These are phyloP conservation scores for Torymus texanus DNA, from an alignment of 2,888 invertebrate genomes.

Conservation along the genomic window DNA sequence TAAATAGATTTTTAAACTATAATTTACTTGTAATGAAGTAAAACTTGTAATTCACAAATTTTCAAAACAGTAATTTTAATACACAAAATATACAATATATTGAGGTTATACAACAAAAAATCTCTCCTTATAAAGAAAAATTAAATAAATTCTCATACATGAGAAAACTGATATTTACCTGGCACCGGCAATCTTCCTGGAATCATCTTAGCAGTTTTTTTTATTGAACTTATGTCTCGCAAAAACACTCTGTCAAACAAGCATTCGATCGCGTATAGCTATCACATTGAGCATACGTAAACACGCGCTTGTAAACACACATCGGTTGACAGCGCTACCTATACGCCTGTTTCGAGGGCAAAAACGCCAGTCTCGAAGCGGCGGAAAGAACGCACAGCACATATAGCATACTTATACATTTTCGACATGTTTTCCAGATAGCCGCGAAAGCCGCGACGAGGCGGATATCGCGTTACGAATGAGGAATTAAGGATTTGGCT, in stretches of 20 bases:
- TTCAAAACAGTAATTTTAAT: too few relatives aligned
- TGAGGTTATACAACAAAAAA: conserved; percentile 23
- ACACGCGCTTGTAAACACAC: conserved; percentile 25
- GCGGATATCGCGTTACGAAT: conserved; percentile 24
- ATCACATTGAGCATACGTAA: background rate
- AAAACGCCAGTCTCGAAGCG: too few relatives aligned
- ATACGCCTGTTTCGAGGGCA: too few relatives aligned
- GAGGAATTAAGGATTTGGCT: background rate
- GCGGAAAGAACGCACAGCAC: background rate
- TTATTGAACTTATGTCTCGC: background rate
- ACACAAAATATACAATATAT: background rate
- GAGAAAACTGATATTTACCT: conserved; percentile 59
- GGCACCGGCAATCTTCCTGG: conserved; percentile 65
- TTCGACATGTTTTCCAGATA: conserved; percentile 32
- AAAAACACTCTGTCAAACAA: background rate
- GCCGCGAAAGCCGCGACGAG: background rate
- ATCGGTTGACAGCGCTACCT: conserved; percentile 14
- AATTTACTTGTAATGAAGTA: background rate
- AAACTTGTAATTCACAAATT: too few relatives aligned
- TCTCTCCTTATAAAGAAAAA: background rate
- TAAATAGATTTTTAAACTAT: background rate
- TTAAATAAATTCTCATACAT: conserved; percentile 21
- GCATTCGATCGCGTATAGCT: background rate
- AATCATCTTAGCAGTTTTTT: conserved; percentile 61
- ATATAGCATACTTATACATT: conserved; percentile 3